Percentiles rank a stretch among this genome's conserved stretches.
Conservation (phyloP, 2,888 invertebrate genomes). For the Kuschelorhynchus macadamiae region DNA sequence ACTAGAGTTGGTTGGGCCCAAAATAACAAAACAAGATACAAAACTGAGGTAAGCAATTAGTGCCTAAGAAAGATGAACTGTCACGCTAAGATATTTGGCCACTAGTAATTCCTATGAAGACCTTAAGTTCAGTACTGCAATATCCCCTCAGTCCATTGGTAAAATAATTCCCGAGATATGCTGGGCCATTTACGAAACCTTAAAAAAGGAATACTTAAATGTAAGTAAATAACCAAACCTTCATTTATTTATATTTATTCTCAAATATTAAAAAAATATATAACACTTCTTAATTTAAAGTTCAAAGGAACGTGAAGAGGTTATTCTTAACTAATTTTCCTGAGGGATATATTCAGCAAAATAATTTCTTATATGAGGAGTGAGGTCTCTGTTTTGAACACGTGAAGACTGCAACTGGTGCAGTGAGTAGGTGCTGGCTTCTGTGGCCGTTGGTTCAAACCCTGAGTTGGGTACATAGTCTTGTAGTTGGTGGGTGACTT, state of each 20-base stretch:
- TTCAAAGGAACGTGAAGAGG: not conserved
- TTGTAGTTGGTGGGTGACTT: not conserved
- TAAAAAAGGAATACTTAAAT: not conserved
- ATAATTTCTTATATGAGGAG: too few relatives aligned
- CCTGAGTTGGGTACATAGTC: not conserved
- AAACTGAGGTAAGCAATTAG: conserved; percentile 23
- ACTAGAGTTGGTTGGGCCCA: conserved; percentile 22
- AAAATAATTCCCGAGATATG: not conserved
- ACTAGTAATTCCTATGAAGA: conserved; percentile 18
- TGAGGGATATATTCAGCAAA: too few relatives aligned
- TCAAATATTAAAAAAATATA: not conserved
- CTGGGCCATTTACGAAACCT: not conserved
- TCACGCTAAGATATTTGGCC: conserved; percentile 34
- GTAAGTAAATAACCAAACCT: not conserved
- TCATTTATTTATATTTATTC: conserved; percentile 5
- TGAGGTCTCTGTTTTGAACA: too few relatives aligned
- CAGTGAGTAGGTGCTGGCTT: not conserved
- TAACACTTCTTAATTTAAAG: too few relatives aligned
- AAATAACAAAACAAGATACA: conserved; percentile 36
- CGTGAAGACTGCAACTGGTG: not conserved
- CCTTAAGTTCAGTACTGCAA: conserved; percentile 14
- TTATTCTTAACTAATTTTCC: too few relatives aligned
- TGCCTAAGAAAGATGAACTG: conserved; percentile 29
- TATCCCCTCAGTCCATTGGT: conserved; percentile 22
- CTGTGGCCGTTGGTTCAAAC: not conserved